Evolutionary conservation across 2,797 vertebrate genomes (phyloP).

Genomic region (Simalia tracyae): DNA sequence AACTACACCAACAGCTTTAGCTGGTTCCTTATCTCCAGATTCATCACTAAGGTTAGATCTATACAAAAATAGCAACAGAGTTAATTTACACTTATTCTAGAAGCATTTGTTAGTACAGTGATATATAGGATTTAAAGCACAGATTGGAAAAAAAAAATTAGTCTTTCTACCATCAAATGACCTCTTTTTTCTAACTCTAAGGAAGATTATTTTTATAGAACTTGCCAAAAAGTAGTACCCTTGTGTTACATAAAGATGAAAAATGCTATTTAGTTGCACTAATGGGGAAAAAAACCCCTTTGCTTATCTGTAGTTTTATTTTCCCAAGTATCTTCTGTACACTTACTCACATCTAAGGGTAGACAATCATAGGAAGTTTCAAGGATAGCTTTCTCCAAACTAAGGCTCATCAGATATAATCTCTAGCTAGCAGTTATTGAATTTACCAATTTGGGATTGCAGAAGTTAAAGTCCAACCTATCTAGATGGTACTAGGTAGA

Average conservation of each 20-base stretch:
- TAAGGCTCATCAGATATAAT: neutral
- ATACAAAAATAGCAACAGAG: conserved; percentile 28
- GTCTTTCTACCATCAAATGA: neutral
- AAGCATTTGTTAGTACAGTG: neutral
- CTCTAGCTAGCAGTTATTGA: neutral
- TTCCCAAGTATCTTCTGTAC: neutral
- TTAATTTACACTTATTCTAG: neutral
- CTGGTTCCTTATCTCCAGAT: conserved; percentile 67
- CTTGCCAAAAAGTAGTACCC: neutral
- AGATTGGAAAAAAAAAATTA: neutral
- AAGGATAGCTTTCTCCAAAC: neutral
- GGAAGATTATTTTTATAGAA: neutral
- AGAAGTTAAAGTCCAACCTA: neutral
- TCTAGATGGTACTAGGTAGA: neutral
- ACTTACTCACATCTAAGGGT: neutral
- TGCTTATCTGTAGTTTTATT: neutral
- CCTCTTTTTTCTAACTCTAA: neutral
- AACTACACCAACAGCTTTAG: conserved; percentile 62
- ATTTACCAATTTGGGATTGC: neutral
- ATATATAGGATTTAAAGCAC: neutral
- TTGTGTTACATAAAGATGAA: neutral
- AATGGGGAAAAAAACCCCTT: neutral
- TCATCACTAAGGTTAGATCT: conserved; percentile 71
- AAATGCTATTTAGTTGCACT: neutral
- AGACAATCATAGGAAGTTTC: neutral